Conservation (phyloP, 2,797 vertebrate species). For the Tinamus major region DNA sequence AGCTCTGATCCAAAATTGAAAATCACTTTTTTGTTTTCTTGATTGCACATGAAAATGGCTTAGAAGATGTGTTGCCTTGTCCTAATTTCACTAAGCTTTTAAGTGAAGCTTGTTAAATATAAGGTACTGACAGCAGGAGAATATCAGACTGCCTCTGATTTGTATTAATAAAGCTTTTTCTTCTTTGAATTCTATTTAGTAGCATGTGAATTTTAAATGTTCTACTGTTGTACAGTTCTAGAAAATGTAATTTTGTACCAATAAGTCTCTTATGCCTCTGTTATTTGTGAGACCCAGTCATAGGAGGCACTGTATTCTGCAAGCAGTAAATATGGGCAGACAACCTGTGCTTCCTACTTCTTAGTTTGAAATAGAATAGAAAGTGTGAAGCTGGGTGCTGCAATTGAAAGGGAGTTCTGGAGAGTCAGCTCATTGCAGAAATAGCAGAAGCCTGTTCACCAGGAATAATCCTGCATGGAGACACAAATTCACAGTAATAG, state of each 20-base stretch:
- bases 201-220: neutral
- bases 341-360: neutral
- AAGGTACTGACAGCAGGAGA: neutral
- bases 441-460: slow-evolving; percentile 42
- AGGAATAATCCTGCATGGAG: slow-evolving; percentile 8
- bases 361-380: neutral
- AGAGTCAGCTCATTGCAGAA: slow-evolving; percentile 54
- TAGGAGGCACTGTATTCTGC: neutral
- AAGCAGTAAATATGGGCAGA: neutral
- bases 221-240: neutral
- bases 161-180: neutral
- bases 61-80: neutral
- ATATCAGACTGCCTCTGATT: neutral
- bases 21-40: neutral
- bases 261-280: neutral
- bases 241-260: neutral
- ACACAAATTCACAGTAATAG: slow-evolving; percentile 40
- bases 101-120: neutral
- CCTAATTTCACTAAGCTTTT: neutral
- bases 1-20: neutral
- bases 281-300: neutral
- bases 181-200: neutral
- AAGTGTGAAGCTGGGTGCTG: neutral
- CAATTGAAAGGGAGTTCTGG: slow-evolving; percentile 41
- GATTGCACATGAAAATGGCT: neutral